Conservation (phyloP, 2,797 vertebrate genomes). For the Lindbergichthys nudifrons region DNA sequence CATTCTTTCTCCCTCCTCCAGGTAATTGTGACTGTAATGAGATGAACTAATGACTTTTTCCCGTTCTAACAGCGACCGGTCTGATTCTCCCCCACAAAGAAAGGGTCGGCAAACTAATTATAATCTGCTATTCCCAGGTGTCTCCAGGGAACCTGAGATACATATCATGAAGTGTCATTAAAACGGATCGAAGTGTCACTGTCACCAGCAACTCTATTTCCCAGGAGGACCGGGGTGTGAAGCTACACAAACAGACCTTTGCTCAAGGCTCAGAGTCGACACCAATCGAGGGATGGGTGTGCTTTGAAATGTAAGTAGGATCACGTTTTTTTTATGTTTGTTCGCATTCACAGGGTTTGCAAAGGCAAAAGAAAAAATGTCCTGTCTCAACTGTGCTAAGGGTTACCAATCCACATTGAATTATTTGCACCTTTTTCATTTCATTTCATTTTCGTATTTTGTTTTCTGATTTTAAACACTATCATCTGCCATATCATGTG, state of each 20-base stretch:
- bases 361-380: not conserved
- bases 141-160: constrained; percentile 35
- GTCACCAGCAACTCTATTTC: constrained; percentile 26
- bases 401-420: no score
- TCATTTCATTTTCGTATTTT: no score
- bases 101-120: constrained; percentile 62
- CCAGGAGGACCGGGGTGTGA: constrained; percentile 9
- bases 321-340: constrained; percentile 4
- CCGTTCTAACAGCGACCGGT: constrained; percentile 63
- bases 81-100: constrained; percentile 47
- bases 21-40: constrained; percentile 77
- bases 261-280: constrained; percentile 12
- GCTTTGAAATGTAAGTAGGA: constrained; percentile 37
- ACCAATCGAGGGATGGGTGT: constrained; percentile 19
- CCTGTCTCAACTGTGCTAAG: no score
- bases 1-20: constrained; percentile 54
- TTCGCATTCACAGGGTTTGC: constrained; percentile 1
- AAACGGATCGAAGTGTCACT: constrained; percentile 13
- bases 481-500: no score
- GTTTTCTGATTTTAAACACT: no score
- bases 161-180: constrained; percentile 30
- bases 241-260: constrained; percentile 24
- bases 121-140: constrained; percentile 59
- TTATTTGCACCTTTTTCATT: no score
- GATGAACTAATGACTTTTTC: constrained; percentile 73